Base-by-base conservation (phyloP, 2,888 invertebrate species). In the Actias luna region DNA sequence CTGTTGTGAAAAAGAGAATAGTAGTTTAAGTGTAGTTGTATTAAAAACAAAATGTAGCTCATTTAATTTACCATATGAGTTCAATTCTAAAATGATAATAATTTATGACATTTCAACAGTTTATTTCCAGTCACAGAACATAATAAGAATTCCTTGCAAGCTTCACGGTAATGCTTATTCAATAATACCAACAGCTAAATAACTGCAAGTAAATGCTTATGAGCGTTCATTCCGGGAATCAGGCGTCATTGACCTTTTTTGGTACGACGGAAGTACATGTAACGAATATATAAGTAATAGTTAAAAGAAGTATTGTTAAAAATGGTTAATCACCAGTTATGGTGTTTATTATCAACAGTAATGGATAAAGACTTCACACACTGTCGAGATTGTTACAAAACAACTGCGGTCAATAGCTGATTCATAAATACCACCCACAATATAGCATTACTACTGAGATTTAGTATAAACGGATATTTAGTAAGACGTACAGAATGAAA, bases 341-440 rank as follows among this genome's bases (percentile, higher is more conserved):
- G 29, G n/a, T 29, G 29, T 29, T 29, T 55, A 25, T 50, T 50
- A 25, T 50, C 4, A 50, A 25, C n/a, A 29, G 29, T 55, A 55
- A 29, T 29, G 29, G 27, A 55, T 55, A 29, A 7, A 29, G 55
- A 18, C 29, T 31, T 58, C 61, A 31, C 36, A 36, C 22, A 31
- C 25, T 42, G 58, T 39, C 61, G n/a, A 42, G 58, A 52, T 5
- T 55, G 27, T 63, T 59, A 59, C 59, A 39, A 63, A 39, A 59
- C 42, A 59, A 74, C 69, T 64, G 71, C 62, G 76, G 69, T 72
- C 73, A 72, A 63, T 61, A 66, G 2, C 71, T 79, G 79, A 80
- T 73, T 79, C 77, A 80, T 77, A 63, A 55, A 27, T 39, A 36
- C n/a, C 59, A 63, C 59, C 59, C 59, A 63, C 59, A 55, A 35